phyloP scores from a whole-genome alignment of 2,888 invertebrate genomes.

The Stictocephala bisonia region DNA sequence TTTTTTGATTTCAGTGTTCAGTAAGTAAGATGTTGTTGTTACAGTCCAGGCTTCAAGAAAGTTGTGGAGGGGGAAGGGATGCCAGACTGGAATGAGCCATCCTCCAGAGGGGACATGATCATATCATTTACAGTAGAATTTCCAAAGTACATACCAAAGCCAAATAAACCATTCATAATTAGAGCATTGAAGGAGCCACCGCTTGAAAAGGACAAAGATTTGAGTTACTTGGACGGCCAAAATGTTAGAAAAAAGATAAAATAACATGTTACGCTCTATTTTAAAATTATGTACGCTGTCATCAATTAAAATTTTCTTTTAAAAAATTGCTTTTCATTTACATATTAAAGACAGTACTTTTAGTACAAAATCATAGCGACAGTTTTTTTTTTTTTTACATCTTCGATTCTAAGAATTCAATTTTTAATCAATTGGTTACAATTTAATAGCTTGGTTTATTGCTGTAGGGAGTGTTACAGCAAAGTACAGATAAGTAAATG shows the following conservation, averaged over 20 bases:
- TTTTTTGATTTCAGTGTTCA: not conserved
- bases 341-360: too few species aligned
- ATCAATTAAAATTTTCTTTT: too few species aligned
- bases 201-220: conserved; percentile 13
- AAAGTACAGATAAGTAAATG: too few species aligned
- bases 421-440: too few species aligned
- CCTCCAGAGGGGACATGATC: conserved; percentile 75
- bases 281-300: not conserved
- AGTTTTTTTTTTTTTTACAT: too few species aligned
- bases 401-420: too few species aligned
- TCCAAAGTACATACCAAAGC: conserved; percentile 68
- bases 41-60: conserved; percentile 75
- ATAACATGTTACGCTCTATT: not conserved
- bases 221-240: not conserved
- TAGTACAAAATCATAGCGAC: too few species aligned
- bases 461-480: too few species aligned
- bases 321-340: too few species aligned
- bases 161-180: conserved; percentile 64
- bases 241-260: not conserved
- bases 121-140: conserved; percentile 74
- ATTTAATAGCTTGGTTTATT: too few species aligned
- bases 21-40: conserved; percentile 50
- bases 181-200: conserved; percentile 47
- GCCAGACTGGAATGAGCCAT: conserved; percentile 72
- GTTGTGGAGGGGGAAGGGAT: conserved; percentile 79